Conservation (phyloP, 1,140 invertebrate genomes). For the Tetramorium parvispinum region DNA sequence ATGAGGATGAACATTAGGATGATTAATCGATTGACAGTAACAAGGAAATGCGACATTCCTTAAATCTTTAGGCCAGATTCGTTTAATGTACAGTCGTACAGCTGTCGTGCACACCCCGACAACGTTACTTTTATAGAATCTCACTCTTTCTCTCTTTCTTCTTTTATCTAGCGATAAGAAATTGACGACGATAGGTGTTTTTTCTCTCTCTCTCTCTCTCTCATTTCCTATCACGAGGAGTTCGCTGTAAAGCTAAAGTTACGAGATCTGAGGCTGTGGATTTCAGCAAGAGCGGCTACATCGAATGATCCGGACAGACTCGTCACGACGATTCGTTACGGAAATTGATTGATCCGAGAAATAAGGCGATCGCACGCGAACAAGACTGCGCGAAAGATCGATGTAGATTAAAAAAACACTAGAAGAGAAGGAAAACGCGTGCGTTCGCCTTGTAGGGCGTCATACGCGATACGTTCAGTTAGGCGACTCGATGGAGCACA, state of each 20-base stretch:
- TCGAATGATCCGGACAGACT: neutral
- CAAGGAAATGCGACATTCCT: conserved; percentile 10
- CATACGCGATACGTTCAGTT: conserved; percentile 14
- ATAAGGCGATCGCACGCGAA: conserved; percentile 12
- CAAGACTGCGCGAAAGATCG: neutral
- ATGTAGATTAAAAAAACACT: neutral
- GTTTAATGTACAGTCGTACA: conserved; percentile 33
- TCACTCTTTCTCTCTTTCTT: conserved; percentile 22
- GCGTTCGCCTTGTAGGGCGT: neutral
- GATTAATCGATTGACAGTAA: conserved; percentile 17
- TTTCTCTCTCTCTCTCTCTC: conserved; percentile 15
- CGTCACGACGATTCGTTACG: neutral
- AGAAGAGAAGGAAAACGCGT: neutral
- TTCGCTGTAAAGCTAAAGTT: conserved; percentile 47
- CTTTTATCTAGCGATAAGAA: conserved; percentile 51
- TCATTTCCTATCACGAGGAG: conserved; percentile 35
- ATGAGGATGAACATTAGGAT: conserved; percentile 11
- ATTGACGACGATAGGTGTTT: conserved; percentile 53
- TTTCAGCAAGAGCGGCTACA: neutral
- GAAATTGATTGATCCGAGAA: neutral
- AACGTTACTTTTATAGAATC: conserved; percentile 30
- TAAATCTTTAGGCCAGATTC: conserved; percentile 55
- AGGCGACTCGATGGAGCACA: conserved; percentile 26
- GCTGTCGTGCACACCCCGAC: neutral
- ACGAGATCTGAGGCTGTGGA: conserved; percentile 24